phyloP scores from a whole-genome alignment of 2,113 vertebrate species.

The Entelurus aequoreus region DNA sequence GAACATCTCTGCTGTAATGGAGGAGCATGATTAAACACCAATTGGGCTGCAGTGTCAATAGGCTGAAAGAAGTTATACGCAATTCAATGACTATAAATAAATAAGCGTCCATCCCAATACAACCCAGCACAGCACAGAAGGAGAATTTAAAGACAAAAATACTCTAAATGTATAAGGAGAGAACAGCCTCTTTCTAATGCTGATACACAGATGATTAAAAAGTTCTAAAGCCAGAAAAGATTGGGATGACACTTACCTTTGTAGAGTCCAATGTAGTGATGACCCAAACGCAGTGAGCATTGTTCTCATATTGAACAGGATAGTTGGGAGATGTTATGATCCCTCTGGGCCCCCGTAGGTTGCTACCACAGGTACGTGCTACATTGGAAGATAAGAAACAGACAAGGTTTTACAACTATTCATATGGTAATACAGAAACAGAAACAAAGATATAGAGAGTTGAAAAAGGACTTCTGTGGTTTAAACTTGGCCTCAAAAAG shows the following conservation, averaged over 20 bases:
- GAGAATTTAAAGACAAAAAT: too few species aligned
- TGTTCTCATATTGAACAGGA: constrained; percentile 97
- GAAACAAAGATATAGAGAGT: constrained; percentile 1
- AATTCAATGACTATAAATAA: too few species aligned
- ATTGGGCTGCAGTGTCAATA: too few species aligned
- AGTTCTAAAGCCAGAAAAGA: constrained; percentile 1
- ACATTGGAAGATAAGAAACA: constrained; percentile 28
- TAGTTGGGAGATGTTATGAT: constrained; percentile 96
- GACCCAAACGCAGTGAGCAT: constrained; percentile 96
- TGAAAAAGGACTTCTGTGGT: neutral
- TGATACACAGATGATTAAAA: neutral
- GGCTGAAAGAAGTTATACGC: too few species aligned
- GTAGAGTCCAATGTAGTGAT: constrained; percentile 84
- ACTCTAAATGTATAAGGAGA: too few species aligned
- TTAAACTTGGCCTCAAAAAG: neutral
- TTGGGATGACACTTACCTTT: constrained; percentile 75
- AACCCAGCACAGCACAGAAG: too few species aligned
- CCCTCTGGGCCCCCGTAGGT: constrained; percentile 90
- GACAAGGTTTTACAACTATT: constrained; percentile 16
- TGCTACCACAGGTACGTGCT: constrained; percentile 97
- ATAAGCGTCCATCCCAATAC: too few species aligned
- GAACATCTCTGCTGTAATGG: too few species aligned
- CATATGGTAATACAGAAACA: constrained; percentile 11
- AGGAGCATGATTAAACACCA: too few species aligned
- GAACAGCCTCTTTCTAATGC: too few species aligned